A percentile compares a stretch with the other conserved stretches of the same genome.
Evolutionary conservation across 2,113 vertebrate genomes (phyloP).

Genomic region (Acanthochromis polyacanthus): DNA sequence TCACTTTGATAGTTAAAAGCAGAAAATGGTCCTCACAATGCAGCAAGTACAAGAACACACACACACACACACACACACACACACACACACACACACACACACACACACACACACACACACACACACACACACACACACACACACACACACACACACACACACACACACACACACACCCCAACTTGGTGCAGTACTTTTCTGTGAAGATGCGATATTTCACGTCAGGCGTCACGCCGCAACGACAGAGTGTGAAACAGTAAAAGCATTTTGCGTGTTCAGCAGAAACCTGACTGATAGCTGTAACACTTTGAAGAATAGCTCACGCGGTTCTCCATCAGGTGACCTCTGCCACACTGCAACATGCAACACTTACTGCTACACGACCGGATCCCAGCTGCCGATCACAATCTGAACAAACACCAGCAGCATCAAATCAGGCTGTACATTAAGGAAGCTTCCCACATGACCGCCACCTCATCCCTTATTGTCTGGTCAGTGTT

Average conservation of each 20-base stretch:
- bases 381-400: neutral
- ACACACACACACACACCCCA: neutral
- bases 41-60: too few relatives aligned
- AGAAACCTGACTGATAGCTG: constrained; percentile 55
- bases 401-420: neutral
- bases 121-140: neutral
- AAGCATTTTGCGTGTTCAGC: constrained; percentile 45
- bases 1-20: too few relatives aligned
- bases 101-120: neutral
- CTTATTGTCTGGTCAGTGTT: constrained; percentile 1
- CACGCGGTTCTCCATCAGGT: constrained; percentile 2
- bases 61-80: constrained; percentile 4
- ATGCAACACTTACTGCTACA: constrained; percentile 29
- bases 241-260: constrained; percentile 31
- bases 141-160: neutral
- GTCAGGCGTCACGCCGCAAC: constrained; percentile 43
- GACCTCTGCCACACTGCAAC: constrained; percentile 41
- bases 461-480: neutral
- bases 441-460: neutral
- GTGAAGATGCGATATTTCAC: constrained; percentile 61
- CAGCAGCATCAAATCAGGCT: neutral
- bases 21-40: too few relatives aligned
- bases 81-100: constrained; percentile 13
- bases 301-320: constrained; percentile 40
- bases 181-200: constrained; percentile 42